Conservation (phyloP, 2,797 vertebrate genomes). For the Lerista edwardsae region DNA sequence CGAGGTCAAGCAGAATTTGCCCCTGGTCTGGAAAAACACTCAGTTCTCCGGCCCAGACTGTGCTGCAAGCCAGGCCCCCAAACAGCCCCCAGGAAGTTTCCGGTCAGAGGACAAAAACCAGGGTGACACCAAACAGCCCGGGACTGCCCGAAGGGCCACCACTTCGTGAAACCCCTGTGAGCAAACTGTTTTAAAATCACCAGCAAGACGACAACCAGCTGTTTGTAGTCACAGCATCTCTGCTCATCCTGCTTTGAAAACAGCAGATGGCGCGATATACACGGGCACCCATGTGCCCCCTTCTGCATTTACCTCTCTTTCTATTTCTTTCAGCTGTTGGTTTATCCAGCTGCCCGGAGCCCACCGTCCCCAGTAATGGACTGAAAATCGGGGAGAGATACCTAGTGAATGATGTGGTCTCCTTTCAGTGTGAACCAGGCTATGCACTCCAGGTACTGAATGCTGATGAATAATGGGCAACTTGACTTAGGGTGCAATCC, state of each 20-base stretch:
- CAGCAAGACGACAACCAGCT: not conserved
- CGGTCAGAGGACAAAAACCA: not conserved
- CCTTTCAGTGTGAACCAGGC: constrained; percentile 96
- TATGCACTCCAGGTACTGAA: constrained; percentile 90
- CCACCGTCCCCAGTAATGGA: constrained; percentile 89
- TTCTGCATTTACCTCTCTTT: not conserved
- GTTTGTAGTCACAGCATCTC: not conserved
- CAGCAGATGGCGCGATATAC: not conserved
- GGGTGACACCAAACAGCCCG: not conserved
- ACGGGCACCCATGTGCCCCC: not conserved
- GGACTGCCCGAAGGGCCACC: not conserved
- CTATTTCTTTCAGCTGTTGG: constrained; percentile 80
- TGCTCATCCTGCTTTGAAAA: not conserved
- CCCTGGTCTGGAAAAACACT: not conserved
- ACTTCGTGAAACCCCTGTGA: not conserved
- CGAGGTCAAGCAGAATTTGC: not conserved
- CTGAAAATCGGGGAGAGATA: constrained; percentile 92
- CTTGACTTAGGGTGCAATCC: no score
- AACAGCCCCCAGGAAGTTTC: not conserved
- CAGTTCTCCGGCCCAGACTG: no score
- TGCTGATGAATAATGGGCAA: accelerated
- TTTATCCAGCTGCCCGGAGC: constrained; percentile 93
- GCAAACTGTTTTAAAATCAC: not conserved
- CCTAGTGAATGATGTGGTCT: constrained; percentile 96
- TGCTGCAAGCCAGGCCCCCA: not conserved